Conservation (phyloP, 2,113 vertebrate genomes). For the Eublepharis macularius region DNA sequence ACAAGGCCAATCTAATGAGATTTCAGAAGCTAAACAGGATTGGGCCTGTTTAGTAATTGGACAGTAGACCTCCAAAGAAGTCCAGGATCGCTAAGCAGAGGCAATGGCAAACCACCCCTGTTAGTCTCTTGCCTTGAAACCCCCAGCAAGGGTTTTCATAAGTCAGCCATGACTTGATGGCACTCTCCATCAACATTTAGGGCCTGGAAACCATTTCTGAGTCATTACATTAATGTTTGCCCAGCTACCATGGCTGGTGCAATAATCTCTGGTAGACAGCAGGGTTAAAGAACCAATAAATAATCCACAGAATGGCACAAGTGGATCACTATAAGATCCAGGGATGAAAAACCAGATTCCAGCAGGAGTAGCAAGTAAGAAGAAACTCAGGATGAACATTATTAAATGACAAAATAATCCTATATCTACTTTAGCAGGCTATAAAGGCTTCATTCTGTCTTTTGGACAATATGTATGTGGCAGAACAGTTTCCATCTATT, state of each 20-base stretch:
- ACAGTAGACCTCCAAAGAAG: too few relatives aligned
- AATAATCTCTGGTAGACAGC: not conserved
- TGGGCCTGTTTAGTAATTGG: too few relatives aligned
- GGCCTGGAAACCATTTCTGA: not conserved
- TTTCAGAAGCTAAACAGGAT: too few relatives aligned
- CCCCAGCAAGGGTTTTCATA: too few relatives aligned
- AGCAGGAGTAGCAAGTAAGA: not conserved
- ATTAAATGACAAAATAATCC: not conserved
- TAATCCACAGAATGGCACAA: not conserved
- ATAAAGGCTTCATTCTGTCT: not conserved
- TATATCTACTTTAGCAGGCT: not conserved
- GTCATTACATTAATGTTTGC: not conserved
- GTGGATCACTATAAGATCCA: not conserved
- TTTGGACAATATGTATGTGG: not conserved
- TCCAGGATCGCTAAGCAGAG: too few relatives aligned
- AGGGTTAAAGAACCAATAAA: not conserved
- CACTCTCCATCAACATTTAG: too few relatives aligned
- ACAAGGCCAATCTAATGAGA: too few relatives aligned
- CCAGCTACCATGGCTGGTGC: not conserved
- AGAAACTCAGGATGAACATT: not conserved
- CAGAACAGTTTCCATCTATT: not conserved
- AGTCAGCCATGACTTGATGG: too few relatives aligned
- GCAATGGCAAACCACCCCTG: too few relatives aligned
- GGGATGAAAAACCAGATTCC: not conserved
- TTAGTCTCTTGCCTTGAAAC: too few relatives aligned